phyloP scores from a whole-genome alignment of 2,113 vertebrate genomes.

The Vanacampus margaritifer region DNA sequence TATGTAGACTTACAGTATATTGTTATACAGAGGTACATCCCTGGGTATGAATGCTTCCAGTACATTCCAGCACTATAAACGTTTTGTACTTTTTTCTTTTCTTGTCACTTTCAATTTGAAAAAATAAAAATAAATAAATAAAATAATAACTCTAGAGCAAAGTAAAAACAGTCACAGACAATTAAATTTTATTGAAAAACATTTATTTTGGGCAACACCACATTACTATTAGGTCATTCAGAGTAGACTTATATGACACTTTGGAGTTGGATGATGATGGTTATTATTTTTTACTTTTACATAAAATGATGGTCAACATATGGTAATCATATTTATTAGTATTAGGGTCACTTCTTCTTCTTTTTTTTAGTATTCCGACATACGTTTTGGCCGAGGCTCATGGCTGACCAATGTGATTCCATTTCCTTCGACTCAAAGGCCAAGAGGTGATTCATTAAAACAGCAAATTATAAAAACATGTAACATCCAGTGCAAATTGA shows the following conservation, averaged over 20 bases:
- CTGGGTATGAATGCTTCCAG: not conserved
- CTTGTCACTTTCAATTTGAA: constrained; percentile 33
- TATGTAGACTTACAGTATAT: not conserved
- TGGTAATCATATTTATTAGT: constrained; percentile 57
- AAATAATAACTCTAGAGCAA: constrained; percentile 25
- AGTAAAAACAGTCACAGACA: constrained; percentile 56
- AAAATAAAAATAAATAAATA: too few species aligned
- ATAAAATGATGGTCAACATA: constrained; percentile 63
- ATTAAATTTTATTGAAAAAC: constrained; percentile 63
- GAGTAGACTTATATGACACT: constrained; percentile 59
- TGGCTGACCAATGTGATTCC: constrained; percentile 59
- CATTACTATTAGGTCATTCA: constrained; percentile 30
- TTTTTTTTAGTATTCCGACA: not conserved
- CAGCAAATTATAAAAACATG: constrained; percentile 67
- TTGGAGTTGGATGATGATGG: constrained; percentile 38
- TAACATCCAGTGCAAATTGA: constrained; percentile 55
- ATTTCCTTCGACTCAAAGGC: constrained; percentile 60
- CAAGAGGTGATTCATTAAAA: constrained; percentile 56
- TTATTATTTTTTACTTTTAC: too few species aligned
- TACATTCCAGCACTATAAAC: not conserved
- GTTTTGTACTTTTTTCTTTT: constrained; percentile 16
- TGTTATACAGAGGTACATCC: not conserved
- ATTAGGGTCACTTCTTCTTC: constrained; percentile 48
- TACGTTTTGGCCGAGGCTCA: constrained; percentile 50
- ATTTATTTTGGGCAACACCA: constrained; percentile 65